Evolutionary conservation across 2,797 vertebrate genomes (phyloP), one percentile per base, ranked within the genome.

Genomic region (Epinephelus coioides): DNA sequence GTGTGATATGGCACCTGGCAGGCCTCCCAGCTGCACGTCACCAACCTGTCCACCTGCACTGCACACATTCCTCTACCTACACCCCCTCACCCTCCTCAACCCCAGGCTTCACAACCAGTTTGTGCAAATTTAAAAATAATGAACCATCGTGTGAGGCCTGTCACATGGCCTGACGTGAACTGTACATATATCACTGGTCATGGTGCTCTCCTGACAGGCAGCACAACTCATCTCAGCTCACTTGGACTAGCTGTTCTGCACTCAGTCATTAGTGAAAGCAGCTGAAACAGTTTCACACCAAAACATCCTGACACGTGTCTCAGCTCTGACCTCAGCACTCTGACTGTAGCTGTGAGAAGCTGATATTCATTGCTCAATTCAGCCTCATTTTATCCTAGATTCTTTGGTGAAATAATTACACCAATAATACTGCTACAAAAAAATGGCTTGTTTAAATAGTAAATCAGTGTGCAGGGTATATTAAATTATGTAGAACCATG

Each of bases 1-100:
- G 56, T 74, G 76, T 23, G 84, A 91, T 59, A 59, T n/a, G 30
- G 78, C 86, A 89, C 85, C 85, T 90, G 87, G 69, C 86, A 82
- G 76, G 76, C 78, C 86, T 85, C 74, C 89, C 84, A 76, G 69
- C 78, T 49, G 61, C 60, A 17, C 47, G 12, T 83, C 86, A 75
- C 62, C 74, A 70, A 69, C 65, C 27, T 61, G 43, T 78, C 79
- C 78, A 82, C 82, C 73, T 62, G 46, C 46, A 46, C 83, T 55
- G 47, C 53, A 56, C 75, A 53, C 81, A 86, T 78, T 86, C 70
- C 54, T 81, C 25, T 62, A 50, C 65, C 30, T 23, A 43, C 43
- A 57, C 19, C 56, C 51, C 40, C 44, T 55, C 43, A 13, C 38
- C 38, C 21, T 43, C 65, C 44, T 65, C 64, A 53, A 9, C 5